A percentile compares a stretch with the other conserved stretches of the same genome.
phyloP scores from a whole-genome alignment of 1,140 invertebrate species.

The Anoplolepis gracilipes region DNA sequence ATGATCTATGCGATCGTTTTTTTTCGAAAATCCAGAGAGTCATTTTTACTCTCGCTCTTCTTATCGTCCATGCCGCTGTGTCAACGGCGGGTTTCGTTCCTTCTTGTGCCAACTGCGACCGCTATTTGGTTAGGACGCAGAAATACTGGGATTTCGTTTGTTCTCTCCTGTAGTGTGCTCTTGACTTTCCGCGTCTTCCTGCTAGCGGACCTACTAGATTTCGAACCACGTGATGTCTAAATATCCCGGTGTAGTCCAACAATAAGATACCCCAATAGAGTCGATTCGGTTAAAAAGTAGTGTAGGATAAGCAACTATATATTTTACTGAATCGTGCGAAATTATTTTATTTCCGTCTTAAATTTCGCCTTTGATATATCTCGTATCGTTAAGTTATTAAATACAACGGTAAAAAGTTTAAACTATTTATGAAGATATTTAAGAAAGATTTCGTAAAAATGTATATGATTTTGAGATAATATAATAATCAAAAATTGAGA shows the following conservation, averaged over 20 bases:
- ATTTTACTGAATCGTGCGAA: background rate
- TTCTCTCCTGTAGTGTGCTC: slow-evolving; percentile 53
- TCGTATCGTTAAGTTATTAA: background rate
- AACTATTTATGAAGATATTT: background rate
- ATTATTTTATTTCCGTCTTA: background rate
- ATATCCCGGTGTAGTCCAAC: background rate
- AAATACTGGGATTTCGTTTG: slow-evolving; percentile 83
- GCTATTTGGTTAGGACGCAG: slow-evolving; percentile 81
- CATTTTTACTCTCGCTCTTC: slow-evolving; percentile 1
- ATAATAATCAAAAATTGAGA: slow-evolving; percentile 8
- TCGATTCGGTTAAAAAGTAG: background rate
- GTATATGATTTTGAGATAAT: background rate
- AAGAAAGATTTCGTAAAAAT: background rate
- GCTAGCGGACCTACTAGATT: slow-evolving; percentile 66
- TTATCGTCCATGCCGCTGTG: slow-evolving; percentile 44
- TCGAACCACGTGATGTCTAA: slow-evolving; percentile 13
- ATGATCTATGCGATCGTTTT: slow-evolving; percentile 20
- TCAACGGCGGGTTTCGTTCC: slow-evolving; percentile 46
- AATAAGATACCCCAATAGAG: background rate
- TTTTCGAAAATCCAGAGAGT: slow-evolving; percentile 36
- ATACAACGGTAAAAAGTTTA: background rate
- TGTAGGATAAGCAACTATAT: background rate
- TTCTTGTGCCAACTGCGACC: slow-evolving; percentile 36
- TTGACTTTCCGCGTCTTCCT: slow-evolving; percentile 69
- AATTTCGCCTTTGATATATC: background rate